These are phyloP conservation scores for Sarcophaga subvicina DNA, from an alignment of 2,888 invertebrate genomes.

Conservation along the genomic window DNA sequence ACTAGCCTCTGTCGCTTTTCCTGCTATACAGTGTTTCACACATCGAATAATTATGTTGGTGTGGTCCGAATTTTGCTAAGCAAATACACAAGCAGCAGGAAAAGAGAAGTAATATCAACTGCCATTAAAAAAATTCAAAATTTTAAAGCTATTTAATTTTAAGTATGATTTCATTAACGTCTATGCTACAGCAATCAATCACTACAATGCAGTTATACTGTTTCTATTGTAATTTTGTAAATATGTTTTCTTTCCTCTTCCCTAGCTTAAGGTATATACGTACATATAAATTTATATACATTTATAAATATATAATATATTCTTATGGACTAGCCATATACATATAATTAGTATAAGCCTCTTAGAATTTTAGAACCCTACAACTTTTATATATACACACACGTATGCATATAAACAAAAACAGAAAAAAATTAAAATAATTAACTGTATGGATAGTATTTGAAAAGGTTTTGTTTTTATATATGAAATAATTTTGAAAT, in stretches of 20 bases:
- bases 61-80: conserved; percentile 45
- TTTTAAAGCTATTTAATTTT: neutral
- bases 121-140: conserved; percentile 26
- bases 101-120: conserved; percentile 30
- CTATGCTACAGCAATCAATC: conserved; percentile 41
- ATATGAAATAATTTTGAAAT: neutral
- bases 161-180: neutral
- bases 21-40: conserved; percentile 5
- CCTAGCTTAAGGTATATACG: conserved; percentile 37
- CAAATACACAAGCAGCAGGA: conserved; percentile 30
- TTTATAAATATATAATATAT: neutral
- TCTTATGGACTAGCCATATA: conserved; percentile 48
- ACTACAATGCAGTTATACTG: neutral
- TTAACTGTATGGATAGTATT: neutral
- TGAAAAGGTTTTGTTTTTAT: conserved; percentile 1
- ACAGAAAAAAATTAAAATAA: conserved; percentile 30
- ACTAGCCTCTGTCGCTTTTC: conserved; percentile 34
- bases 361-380: conserved; percentile 34
- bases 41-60: neutral
- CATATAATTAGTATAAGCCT: conserved; percentile 46
- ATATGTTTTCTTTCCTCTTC: conserved; percentile 38
- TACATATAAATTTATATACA: too few relatives aligned
- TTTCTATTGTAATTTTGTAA: conserved; percentile 50
- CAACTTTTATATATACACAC: conserved; percentile 55
- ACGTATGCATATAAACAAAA: conserved; percentile 22